Base-by-base conservation (phyloP, 2,888 invertebrate species). In the Cataglyphis cursor region DNA sequence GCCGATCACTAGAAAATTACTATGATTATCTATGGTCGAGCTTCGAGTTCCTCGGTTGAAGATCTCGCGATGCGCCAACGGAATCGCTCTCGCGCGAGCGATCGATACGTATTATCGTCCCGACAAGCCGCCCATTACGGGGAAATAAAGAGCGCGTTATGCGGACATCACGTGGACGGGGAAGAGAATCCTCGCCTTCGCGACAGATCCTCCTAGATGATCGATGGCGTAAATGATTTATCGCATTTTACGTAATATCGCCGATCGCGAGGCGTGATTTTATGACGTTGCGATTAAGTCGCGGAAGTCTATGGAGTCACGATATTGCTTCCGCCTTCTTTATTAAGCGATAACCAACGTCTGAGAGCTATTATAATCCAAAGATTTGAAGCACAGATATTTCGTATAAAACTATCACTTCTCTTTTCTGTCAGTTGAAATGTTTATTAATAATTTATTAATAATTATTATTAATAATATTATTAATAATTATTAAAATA, bases 1-100 rank as follows among this genome's bases (percentile, higher is more conserved):
- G 62, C 51, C 61, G 70, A 76, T 66, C 88, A 72, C 89, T 86
- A 81, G 89, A 84, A 87, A 90, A 90, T 84, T 89, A 86, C 91
- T 85, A 74, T 84, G 87, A 90, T 90, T 85, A 89, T 75, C 48
- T 28, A 51, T 66, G 31, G 21, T 18, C 66, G 78, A 83, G 85
- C 65, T 65, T 81, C 51, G 84, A 54, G 80, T 75, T 85, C 64
- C 85, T 84, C 12, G 57, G 10, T 4, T 4, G 21, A 31, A 57
- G 21, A 41, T 8, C 68, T n/a, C 41, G 38, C 10, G 35, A 18
- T 59, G 35, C 54, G 35, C 15, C 48, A 35, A 18, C 18, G 28
- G 28, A 48, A 51, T 41, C 28, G 28, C 31, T n/a, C n/a, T n/a
- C n/a, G 44, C 9, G 28, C 44, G 18, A 9, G 31, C 68, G 54